These are phyloP conservation scores for Hippolais icterina DNA, from an alignment of 2,113 vertebrate species.

Conservation along the genomic window DNA sequence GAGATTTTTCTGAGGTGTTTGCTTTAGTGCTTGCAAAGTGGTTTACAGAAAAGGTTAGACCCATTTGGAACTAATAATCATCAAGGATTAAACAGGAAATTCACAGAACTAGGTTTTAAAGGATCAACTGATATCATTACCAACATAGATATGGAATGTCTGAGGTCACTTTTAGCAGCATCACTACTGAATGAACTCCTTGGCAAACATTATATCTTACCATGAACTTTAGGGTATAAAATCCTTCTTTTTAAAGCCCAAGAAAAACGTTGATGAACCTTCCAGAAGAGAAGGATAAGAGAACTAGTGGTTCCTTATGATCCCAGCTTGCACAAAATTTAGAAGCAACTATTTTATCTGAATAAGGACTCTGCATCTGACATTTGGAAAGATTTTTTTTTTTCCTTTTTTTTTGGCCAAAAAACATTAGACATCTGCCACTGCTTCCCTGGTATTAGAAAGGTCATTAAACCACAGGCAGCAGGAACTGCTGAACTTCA, in stretches of 20 bases:
- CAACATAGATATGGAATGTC: fast-evolving
- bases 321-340: not conserved
- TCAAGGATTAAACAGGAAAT: not conserved
- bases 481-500: not conserved
- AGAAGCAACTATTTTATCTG: not conserved
- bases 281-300: not conserved
- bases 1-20: not conserved
- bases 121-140: not conserved
- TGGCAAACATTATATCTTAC: not conserved
- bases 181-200: not conserved
- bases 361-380: not conserved
- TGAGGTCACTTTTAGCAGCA: not conserved
- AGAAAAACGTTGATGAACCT: not conserved
- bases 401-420: not conserved
- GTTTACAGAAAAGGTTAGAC: not conserved
- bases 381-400: not conserved
- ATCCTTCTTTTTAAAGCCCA: not conserved
- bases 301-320: not conserved
- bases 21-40: not conserved
- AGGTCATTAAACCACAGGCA: not conserved
- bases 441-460: not conserved
- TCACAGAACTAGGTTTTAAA: not conserved
- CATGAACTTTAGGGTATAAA: not conserved
- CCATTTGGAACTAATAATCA: not conserved
- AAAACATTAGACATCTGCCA: not conserved